Conservation (phyloP, 2,113 vertebrate species). For the Terrapene triunguis region DNA sequence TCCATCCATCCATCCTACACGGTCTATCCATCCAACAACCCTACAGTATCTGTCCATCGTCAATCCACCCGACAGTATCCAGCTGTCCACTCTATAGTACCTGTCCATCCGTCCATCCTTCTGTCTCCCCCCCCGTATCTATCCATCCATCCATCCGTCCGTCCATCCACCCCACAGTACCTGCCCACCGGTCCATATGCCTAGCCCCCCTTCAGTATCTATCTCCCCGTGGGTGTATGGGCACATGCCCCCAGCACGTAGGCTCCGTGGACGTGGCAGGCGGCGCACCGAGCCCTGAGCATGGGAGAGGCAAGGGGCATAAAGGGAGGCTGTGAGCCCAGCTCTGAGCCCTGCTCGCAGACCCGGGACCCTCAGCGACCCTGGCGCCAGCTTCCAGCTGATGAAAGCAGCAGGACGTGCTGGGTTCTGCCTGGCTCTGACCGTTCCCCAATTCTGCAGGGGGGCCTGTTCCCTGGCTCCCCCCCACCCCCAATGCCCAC, state of each 20-base stretch:
- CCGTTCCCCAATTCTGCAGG: not conserved
- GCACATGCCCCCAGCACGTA: not conserved
- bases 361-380: accelerated
- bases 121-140: no score
- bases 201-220: not conserved
- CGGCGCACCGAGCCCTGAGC: no score
- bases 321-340: no score
- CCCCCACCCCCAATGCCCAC: not conserved
- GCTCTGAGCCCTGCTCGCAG: not conserved
- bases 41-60: no score
- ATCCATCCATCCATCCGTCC: not conserved
- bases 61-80: no score
- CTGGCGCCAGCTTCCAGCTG: accelerated
- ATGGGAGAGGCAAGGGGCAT: not conserved
- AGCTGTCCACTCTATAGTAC: no score
- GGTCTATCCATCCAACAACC: no score
- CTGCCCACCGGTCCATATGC: not conserved
- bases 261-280: not conserved
- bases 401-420: no score
- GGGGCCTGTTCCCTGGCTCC: not conserved
- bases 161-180: no score
- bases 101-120: no score
- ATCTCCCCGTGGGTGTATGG: not conserved
- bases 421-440: not conserved
- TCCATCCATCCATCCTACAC: not conserved